Evolutionary conservation across 2,797 vertebrate species (phyloP), one percentile per base, ranked within the genome.

Genomic region (Morus bassanus): DNA sequence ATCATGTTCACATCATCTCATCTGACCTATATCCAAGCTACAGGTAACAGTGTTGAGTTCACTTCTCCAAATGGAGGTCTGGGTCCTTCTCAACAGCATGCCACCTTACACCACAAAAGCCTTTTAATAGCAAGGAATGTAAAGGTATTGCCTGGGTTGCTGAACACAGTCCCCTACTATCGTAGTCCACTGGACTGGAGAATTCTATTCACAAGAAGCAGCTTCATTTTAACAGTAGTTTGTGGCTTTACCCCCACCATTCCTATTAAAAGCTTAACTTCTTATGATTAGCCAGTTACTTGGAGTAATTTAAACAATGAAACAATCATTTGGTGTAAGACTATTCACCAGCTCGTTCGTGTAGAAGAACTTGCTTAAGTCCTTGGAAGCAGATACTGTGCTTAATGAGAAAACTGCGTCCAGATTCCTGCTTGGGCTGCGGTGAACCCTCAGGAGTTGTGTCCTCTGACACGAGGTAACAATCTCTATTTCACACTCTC

Each of bases 401-500:
- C 77, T 27, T 87, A 92, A 96, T 64, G 53, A 89, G 61, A 93
- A 93, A 92, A 67, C 80, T 68, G 80, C 25, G 35, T 86, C 84
- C 86, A 69, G 56, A 81, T 53, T 76, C 85, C 70, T 85, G 80
- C 83, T 74, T 53, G 57, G 82, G 41, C 88, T 84, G 60, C 13
- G 28, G 68, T 6, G 37, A 84, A 28, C 60, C 88, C 78, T 79
- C 78, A 30, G 86, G 60, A 64, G n/a, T 7, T 91, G 75, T 60
- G 64, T 95, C 84, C 84, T 92, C 75, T n/a, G 28, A 48, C 90
- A 70, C 0, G 2, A 83, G 31, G 72, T 28, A 89, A 53, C 72
- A 74, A 53, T 54, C 60, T 51, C 46, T 30, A 59, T 46, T 74
- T 21, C 2, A 27, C 64, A 33, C 54, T 37, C 88, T 50, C 88